Evolutionary conservation across 2,113 vertebrate genomes (phyloP), one percentile per base, ranked within the genome.

Genomic region (Suricata suricatta): DNA sequence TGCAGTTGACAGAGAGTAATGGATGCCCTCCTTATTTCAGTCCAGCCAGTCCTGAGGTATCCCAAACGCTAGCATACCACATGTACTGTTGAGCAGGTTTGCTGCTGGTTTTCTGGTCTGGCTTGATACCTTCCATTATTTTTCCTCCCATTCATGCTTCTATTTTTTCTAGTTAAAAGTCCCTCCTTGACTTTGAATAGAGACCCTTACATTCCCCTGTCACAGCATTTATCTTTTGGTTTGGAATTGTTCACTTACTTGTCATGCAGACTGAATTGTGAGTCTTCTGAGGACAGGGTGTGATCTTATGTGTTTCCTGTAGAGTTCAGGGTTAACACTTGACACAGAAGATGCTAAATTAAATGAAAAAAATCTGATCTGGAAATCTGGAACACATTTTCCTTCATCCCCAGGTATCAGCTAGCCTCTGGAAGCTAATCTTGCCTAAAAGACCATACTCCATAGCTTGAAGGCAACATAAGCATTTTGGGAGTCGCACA

Each of bases 381-480:
- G 71, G 50, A 64, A 87, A 85, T 93, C 90, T 85, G 91, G 79
- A 87, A 87, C 35, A 90, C 74, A n/a, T 80, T 92, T 89, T 76
- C 35, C 89, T 86, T 35, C 35, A 41, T 84, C 95, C 35, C 11
- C 0, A 0, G 21, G 1, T 31, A 15, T 83, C 87, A 88, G 3
- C 27, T 60, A 76, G n/a, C 81, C 19, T 57, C 12, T 69, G 66
- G 90, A 90, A 85, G 35, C n/a, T 54, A 52, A 47, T 41, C 33
- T 93, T 88, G 47, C 74, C 81, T 97, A 47, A 87, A 97, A 87
- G 64, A 95, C 41, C 63, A 31, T 96, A 7, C 15, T 54, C 54
- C 13, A 1, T 92, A 93, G 76, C 35, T 89, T 94, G 21, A 90
- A 88, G 57, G 47, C 79, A 82, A 68, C 63, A 52, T 47, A 25